Conservation (phyloP, 2,888 invertebrate genomes). For the Eupithecia pulchellata region DNA sequence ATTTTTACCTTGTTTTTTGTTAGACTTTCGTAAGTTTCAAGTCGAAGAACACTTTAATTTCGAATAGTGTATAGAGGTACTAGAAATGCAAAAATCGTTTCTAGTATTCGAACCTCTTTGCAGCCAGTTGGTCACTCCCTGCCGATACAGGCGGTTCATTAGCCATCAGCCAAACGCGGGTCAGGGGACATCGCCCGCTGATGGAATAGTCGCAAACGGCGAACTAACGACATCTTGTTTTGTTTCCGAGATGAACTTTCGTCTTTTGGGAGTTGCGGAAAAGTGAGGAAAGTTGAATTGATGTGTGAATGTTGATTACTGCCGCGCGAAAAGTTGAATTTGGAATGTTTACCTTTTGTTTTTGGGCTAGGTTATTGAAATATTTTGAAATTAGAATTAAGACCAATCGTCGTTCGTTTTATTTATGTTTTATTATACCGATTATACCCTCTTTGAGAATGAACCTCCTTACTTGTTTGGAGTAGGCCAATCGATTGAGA, state of each 20-base stretch:
- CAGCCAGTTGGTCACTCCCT: constrained; percentile 65
- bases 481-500: neutral
- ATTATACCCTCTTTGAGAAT: neutral
- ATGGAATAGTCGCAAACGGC: constrained; percentile 73
- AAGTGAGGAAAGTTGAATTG: constrained; percentile 20
- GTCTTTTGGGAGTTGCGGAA: constrained; percentile 49
- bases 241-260: constrained; percentile 45
- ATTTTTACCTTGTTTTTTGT: too few species aligned
- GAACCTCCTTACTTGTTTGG: neutral
- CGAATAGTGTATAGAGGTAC: too few species aligned
- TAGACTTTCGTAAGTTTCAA: too few species aligned
- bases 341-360: neutral
- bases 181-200: constrained; percentile 63
- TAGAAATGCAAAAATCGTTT: too few species aligned
- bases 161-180: constrained; percentile 69
- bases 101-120: constrained; percentile 15
- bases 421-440: neutral
- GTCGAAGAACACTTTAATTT: too few species aligned
- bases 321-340: neutral
- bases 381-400: neutral
- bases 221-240: constrained; percentile 57
- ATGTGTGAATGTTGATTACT: constrained; percentile 4
- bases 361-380: neutral
- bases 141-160: constrained; percentile 81
- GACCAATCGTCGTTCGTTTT: neutral